phyloP scores from a whole-genome alignment of 2,888 invertebrate genomes.

The Venusia cambrica region DNA sequence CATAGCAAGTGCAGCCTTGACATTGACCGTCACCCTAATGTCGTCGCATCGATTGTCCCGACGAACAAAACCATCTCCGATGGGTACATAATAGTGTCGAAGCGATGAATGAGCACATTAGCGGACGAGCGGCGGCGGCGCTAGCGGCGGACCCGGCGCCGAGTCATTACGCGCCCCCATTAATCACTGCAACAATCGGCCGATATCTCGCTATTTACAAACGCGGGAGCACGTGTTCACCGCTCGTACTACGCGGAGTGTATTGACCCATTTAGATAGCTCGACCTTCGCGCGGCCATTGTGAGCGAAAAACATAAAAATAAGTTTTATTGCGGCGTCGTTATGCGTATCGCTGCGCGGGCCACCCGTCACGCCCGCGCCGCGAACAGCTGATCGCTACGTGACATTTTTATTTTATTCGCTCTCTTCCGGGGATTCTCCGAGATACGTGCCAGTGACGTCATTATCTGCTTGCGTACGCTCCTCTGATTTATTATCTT shows the following conservation, averaged over 20 bases:
- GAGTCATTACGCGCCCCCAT: constrained; percentile 80
- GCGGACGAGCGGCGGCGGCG: constrained; percentile 58
- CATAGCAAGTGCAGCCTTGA: constrained; percentile 77
- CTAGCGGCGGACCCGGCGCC: constrained; percentile 40
- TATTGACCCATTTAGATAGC: constrained; percentile 82
- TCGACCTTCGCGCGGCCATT: constrained; percentile 81
- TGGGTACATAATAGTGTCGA: constrained; percentile 67
- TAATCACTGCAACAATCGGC: constrained; percentile 81
- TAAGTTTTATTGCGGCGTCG: constrained; percentile 81
- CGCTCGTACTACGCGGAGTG: constrained; percentile 78
- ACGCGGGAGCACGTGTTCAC: constrained; percentile 78
- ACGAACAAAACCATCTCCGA: constrained; percentile 72
- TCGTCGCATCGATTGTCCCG: constrained; percentile 67
- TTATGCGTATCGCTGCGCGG: constrained; percentile 75
- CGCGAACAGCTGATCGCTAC: constrained; percentile 80
- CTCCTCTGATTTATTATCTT: constrained; percentile 73
- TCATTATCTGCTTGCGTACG: constrained; percentile 70
- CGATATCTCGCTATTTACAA: constrained; percentile 82
- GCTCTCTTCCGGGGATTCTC: constrained; percentile 79
- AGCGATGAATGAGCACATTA: constrained; percentile 77
- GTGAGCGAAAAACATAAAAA: constrained; percentile 82
- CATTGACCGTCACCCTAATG: constrained; percentile 73
- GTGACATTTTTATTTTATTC: constrained; percentile 81
- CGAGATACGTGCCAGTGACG: constrained; percentile 78
- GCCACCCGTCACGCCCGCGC: constrained; percentile 62